Evolutionary conservation across 1,140 invertebrate species (phyloP), one percentile per base, ranked within the genome.

Genomic region (Drosophila navojoa): DNA sequence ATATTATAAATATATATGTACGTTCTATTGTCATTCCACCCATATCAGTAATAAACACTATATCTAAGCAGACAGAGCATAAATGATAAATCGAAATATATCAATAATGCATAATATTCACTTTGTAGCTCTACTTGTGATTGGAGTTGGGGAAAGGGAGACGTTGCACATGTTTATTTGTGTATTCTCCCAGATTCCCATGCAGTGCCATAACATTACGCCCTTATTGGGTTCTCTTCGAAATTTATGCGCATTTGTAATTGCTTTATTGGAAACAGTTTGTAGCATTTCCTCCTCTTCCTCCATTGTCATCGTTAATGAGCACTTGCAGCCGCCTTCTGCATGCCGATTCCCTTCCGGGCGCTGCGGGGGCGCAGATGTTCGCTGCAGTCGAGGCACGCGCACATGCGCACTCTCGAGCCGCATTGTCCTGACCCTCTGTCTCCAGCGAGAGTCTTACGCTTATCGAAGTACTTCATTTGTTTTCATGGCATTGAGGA

Each of bases 191-290:
- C 38, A 32, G 58, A 54, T 4, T 4, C 38, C n/a, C 27, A 32
- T 15, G 11, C 38, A 44, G 19, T 58, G 62, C 57, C 58, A 53
- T 32, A 69, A 61, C 61, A 68, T 81, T 81, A 59, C 60, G 58
- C 64, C 50, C 70, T 57, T 63, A 68, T 70, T 53, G 42, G 38
- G 47, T 66, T 62, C 40, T 58, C 19, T 47, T 67, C 50, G n/a
- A 49, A 84, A 87, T 89, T 79, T 84, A 87, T 87, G 82, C 63
- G 85, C 82, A 87, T 89, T 84, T 79, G 57, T 79, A 87, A 87
- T 87, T 58, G 76, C 89, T 87, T 89, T 87, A 87, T 87, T 89
- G 62, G 73, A 57, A 77, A 77, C 64, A 53, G 42, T 77, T 64
- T 68, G 22, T 61, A 47, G 54, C 19, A 22, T 22, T 22, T n/a